Base-by-base conservation (phyloP, 1,140 invertebrate genomes). In the Acyrthosiphon pisum region DNA sequence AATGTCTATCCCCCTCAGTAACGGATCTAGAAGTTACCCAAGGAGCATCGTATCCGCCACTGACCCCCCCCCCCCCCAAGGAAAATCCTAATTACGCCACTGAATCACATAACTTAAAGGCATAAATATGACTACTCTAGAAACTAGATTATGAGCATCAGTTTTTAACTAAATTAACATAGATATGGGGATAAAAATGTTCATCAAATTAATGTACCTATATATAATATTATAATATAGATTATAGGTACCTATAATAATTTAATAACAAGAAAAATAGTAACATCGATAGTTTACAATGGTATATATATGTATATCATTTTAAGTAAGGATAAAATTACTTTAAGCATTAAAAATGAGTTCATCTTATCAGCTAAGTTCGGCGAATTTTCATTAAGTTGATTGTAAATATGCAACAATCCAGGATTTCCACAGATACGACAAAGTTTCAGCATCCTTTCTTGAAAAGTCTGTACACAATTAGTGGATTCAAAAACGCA, bases 401-500 rank as follows among this genome's bases (percentile, higher is more conserved):
- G 48, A 41, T 56, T 41, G 18, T 50, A 93, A 46, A 93, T 93
- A 56, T 93, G 23, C 23, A 86, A 50, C 35, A 30, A 1, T 86
- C 91, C 91, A 53, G 81, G 81, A 93, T 93, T 56, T 84, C 91
- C 91, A 86, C 91, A 93, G 23, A 93, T 93, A 93, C 91, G 91
- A 56, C 91, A 93, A 41, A 93, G 81, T 93, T 53, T 18, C 22
- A 84, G 18, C 76, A 93, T 93, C 23, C 76, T 84, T 86, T 93
- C 81, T 53, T 22, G 81, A 86, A 93, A 84, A 2, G 50, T 22
- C 91, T 93, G 41, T 46, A 30, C n/a, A 86, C 26, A 93, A 56
- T 68, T 20, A 30, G 1, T 60, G 7, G 6, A 68, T 44, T 30
- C 0, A 90, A 44, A 20, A 60, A 44, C 68, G 0, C 2, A 89